These are phyloP conservation scores for Lophius americanus DNA, from an alignment of 2,797 vertebrate genomes.

Conservation along the genomic window DNA sequence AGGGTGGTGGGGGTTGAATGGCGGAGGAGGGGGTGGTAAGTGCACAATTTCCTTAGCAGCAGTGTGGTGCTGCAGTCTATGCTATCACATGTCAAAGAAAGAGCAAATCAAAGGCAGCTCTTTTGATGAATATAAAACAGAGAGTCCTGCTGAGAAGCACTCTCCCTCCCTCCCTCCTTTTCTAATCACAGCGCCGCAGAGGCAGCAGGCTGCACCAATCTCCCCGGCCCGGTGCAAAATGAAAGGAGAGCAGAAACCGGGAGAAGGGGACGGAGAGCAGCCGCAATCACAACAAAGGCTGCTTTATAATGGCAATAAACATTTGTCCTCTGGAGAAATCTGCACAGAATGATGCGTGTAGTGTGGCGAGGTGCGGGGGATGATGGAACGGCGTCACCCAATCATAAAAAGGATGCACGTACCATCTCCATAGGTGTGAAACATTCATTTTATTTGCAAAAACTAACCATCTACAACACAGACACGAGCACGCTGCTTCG, in stretches of 20 bases:
- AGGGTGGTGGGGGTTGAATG: slow-evolving; percentile 12
- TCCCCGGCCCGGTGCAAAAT: slow-evolving; percentile 74
- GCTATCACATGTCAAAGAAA: slow-evolving; percentile 85
- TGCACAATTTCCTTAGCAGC: slow-evolving; percentile 82
- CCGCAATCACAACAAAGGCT: slow-evolving; percentile 84
- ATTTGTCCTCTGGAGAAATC: slow-evolving; percentile 79
- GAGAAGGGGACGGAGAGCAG: slow-evolving; percentile 70
- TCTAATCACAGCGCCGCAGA: slow-evolving; percentile 85
- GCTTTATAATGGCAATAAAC: slow-evolving; percentile 86
- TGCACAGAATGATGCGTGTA: slow-evolving; percentile 66
- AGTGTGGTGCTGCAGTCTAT: slow-evolving; percentile 77
- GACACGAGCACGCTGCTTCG: slow-evolving; percentile 22
- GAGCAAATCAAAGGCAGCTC: slow-evolving; percentile 88
- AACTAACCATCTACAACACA: slow-evolving; percentile 28
- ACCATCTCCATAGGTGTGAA: slow-evolving; percentile 44
- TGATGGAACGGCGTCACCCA: slow-evolving; percentile 55
- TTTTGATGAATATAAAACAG: slow-evolving; percentile 91
- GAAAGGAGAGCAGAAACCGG: slow-evolving; percentile 80
- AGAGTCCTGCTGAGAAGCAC: slow-evolving; percentile 86
- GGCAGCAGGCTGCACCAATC: slow-evolving; percentile 73
- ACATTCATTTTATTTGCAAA: slow-evolving; percentile 46
- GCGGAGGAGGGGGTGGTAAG: slow-evolving; percentile 60
- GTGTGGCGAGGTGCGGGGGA: slow-evolving; percentile 43
- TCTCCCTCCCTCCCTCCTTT: slow-evolving; percentile 78
- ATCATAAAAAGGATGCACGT: slow-evolving; percentile 46